Evolutionary conservation across 2,888 invertebrate species (phyloP).

Genomic region (Rhagophthalmus giganteus): DNA sequence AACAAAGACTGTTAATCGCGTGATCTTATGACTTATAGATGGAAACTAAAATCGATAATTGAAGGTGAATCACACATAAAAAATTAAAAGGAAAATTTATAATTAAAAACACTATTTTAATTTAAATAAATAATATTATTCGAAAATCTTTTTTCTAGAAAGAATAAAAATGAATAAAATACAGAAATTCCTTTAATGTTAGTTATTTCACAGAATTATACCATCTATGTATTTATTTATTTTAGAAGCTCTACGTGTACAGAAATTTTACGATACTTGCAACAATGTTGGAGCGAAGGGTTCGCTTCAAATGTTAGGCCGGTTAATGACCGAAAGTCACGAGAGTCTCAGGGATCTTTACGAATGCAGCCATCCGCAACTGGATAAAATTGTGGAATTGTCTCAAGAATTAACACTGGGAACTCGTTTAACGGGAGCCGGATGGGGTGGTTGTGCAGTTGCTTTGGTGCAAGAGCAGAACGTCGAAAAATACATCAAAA

Average conservation of each 20-base stretch:
- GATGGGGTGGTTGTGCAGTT: slow-evolving; percentile 97
- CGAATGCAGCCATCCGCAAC: slow-evolving; percentile 88
- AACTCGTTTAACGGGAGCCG: slow-evolving; percentile 93
- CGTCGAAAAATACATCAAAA: slow-evolving; percentile 68
- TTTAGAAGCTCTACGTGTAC: slow-evolving; percentile 84
- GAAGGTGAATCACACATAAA: background rate
- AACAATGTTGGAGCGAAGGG: slow-evolving; percentile 49
- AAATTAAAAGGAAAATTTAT: background rate
- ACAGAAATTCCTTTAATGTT: background rate
- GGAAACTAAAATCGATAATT: no score
- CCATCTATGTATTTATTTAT: slow-evolving; percentile 28
- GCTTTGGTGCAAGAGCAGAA: slow-evolving; percentile 73
- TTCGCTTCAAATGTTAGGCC: slow-evolving; percentile 66
- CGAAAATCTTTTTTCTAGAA: background rate
- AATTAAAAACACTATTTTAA: background rate
- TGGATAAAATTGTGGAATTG: slow-evolving; percentile 79
- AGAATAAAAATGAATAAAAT: background rate
- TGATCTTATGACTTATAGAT: no score
- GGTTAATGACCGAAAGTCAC: slow-evolving; percentile 88
- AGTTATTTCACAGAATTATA: background rate
- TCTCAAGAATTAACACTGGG: slow-evolving; percentile 68
- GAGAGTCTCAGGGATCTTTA: slow-evolving; percentile 80
- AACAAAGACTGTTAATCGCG: no score
- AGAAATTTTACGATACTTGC: slow-evolving; percentile 72
- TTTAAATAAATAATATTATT: background rate